Evolutionary conservation across 1,140 invertebrate species (phyloP), one percentile per base, ranked within the genome.

Genomic region (Panagrolaimus sp.): DNA sequence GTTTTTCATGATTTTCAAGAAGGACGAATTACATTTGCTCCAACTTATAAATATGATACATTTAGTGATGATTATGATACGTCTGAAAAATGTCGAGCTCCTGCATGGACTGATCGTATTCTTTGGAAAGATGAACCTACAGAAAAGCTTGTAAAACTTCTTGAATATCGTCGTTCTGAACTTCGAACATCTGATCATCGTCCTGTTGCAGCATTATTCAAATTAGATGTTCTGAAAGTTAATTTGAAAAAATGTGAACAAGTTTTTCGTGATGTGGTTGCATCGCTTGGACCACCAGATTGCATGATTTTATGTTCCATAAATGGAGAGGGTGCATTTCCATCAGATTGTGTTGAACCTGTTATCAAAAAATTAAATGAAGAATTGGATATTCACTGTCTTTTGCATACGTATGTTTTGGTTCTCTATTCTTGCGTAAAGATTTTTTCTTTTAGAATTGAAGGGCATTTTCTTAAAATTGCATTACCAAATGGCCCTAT

Each of bases 31-130:
- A 89, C 87, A 63, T 99, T 99, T 85, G 87, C 91, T 23, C 96
- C 96, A 1, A 98, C 96, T 0, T 99, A 99, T 82, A 99, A 99
- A 84, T 99, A 98, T 83, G 96, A 99, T 86, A 84, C 96, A 44
- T 98, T 98, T 84, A 96, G 92, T 79, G 92, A 98, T 84, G 94
- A 98, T 86, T 99, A 97, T 83, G 96, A 99, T 83, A 98, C 96
- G 0, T 97, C 94, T 84, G 96, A 99, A 84, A 99, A 99, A 84
- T 91, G 90, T 79, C 87, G 77, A 47, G 78, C 82, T 3, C 96
- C 96, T 0, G 95, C 96, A 1, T 99, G 93, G 93, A 98, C 96
- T 0, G 96, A 99, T 85, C 85, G 96, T 72, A 87, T 98, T 48
- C 85, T 99, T 27, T 98, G 92, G 90, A 89, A 90, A 82, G 73